Evolutionary conservation across 2,888 invertebrate species (phyloP), one percentile per base, ranked within the genome.

Genomic region (Eurytoma adleriae): DNA sequence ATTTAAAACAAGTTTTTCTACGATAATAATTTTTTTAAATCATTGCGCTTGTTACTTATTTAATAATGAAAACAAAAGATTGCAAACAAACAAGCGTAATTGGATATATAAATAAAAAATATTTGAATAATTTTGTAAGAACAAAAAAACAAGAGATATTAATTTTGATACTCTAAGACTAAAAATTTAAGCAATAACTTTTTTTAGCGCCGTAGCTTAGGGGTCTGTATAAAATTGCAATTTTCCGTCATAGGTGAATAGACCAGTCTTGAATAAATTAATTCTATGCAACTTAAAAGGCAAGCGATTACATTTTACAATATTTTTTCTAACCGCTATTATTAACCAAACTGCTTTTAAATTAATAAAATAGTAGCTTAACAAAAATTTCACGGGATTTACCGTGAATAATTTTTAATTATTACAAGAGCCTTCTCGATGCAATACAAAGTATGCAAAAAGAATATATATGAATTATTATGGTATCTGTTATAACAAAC

Each of bases 121-220:
- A 16, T 27, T 27, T 57, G 12, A 56, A 48, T 64, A 40, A 74
- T 71, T 71, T 61, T n/a, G 13, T 18, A 20, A 73, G 18, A 30
- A n/a, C 7, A 12, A 30, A 24, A n/a, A 50, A 1, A n/a, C 50
- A 59, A 20, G 71, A 71, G 48, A 66, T 20, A 48, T 50, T 57
- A 67, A 74, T 67, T 66, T 66, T 74, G 67, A 67, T 74, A 74
- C 57, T 18, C 30, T 64, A 40, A 20, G 24, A 66, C 56, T 52
- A 66, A 27, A 24, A 40, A 73, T 54, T 66, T 66, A 66, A 74
- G 74, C 64, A 74, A 74, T 64, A 74, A 66, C 56, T 50, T 61
- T 67, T 57, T 67, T 67, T 74, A 74, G 57, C 66, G 20, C 40
- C 14, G 52, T 40, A 30, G 18, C 18, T 16, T 40, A 57, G 20